Conservation (phyloP, 2,888 invertebrate genomes). For the Hesperia comma region DNA sequence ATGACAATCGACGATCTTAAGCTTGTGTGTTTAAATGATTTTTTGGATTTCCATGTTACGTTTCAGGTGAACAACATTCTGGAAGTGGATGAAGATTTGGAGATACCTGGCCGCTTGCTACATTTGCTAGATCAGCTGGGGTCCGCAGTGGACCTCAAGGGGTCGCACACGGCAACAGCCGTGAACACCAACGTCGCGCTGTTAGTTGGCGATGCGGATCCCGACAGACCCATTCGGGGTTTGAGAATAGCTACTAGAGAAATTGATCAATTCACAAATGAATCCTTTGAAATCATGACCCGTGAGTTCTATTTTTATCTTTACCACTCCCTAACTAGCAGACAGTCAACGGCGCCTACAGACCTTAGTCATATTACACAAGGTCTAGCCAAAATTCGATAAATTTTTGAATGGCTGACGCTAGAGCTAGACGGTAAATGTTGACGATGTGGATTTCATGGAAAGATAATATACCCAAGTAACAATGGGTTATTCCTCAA, state of each 20-base stretch:
- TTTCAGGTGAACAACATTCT: conserved; percentile 68
- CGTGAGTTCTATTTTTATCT: conserved; percentile 49
- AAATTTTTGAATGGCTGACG: no score
- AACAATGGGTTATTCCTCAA: no score
- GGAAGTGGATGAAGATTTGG: conserved; percentile 52
- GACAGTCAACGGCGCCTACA: no score
- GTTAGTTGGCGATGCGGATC: conserved; percentile 63
- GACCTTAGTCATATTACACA: no score
- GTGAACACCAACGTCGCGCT: conserved; percentile 68
- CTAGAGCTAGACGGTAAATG: no score
- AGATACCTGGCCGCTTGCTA: conserved; percentile 65
- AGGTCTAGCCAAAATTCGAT: no score
- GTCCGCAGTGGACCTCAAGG: conserved; percentile 58
- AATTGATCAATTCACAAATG: conserved; percentile 55
- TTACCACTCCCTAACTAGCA: no score
- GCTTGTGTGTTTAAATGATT: neutral
- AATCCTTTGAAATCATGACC: conserved; percentile 64
- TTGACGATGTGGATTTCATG: no score
- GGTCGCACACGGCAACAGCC: conserved; percentile 50
- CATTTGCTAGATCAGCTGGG: conserved; percentile 68
- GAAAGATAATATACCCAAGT: no score
- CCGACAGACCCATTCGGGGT: conserved; percentile 60
- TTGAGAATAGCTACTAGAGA: conserved; percentile 60
- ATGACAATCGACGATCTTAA: no score
- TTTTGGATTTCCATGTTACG: neutral